Conservation (phyloP, 2,888 invertebrate genomes). For the Troglohyphantes excavatus region DNA sequence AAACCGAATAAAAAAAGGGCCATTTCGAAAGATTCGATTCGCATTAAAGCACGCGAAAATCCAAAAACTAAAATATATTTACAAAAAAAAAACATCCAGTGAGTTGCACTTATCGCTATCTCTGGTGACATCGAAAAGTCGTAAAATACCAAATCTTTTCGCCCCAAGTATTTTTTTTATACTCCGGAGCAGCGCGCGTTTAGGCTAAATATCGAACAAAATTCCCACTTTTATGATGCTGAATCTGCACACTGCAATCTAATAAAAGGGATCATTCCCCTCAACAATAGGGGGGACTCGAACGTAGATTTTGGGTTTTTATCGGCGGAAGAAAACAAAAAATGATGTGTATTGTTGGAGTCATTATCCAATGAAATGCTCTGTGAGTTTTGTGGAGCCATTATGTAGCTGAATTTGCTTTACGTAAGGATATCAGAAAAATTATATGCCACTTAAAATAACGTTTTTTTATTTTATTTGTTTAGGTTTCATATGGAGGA, state of each 20-base stretch:
- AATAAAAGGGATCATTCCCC: slow-evolving; percentile 35
- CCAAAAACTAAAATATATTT: background rate
- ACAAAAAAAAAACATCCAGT: background rate
- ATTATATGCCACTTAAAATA: background rate
- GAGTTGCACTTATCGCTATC: slow-evolving; percentile 41
- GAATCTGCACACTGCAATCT: slow-evolving; percentile 47
- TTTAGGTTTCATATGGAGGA: background rate
- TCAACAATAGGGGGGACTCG: background rate
- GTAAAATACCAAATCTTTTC: slow-evolving; percentile 42
- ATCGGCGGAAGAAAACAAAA: background rate
- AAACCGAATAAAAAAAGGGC: background rate
- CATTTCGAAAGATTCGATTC: background rate
- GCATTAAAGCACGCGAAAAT: background rate
- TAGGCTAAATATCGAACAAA: slow-evolving; percentile 53
- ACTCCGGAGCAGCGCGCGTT: background rate
- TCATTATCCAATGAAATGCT: background rate
- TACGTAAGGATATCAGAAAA: background rate
- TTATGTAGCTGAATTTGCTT: background rate
- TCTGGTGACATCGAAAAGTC: slow-evolving; percentile 26
- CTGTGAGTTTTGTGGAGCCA: background rate
- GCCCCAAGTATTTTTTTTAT: slow-evolving; percentile 22
- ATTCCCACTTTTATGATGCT: slow-evolving; percentile 47
- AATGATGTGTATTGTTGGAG: background rate
- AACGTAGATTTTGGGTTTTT: background rate
- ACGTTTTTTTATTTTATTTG: background rate